Evolutionary conservation across 2,113 vertebrate species (phyloP).

Genomic region (Varanus salvator): DNA sequence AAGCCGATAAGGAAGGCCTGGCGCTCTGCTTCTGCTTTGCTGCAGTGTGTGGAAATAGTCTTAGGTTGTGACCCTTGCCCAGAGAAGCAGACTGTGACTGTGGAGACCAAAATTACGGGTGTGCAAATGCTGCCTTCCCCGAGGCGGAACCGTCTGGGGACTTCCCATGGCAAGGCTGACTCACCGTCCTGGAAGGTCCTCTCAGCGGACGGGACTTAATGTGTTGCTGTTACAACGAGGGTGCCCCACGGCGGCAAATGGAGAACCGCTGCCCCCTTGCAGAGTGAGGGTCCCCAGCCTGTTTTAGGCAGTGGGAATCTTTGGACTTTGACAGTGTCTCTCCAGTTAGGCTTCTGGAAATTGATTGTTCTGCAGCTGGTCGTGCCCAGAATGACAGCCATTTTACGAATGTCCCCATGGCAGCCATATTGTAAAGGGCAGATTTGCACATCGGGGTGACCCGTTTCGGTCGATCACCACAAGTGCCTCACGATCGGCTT

Average conservation of each 20-base stretch:
- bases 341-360: too few species aligned
- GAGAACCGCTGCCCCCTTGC: background rate
- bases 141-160: constrained; percentile 65
- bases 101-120: constrained; percentile 36
- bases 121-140: constrained; percentile 46
- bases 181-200: constrained; percentile 61
- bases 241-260: constrained; percentile 65
- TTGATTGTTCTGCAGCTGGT: too few species aligned
- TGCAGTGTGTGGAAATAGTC: constrained; percentile 9
- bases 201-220: constrained; percentile 71
- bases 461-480: too few species aligned
- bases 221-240: constrained; percentile 64
- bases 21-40: constrained; percentile 1
- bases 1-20: background rate
- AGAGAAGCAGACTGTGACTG: constrained; percentile 44
- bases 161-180: constrained; percentile 44
- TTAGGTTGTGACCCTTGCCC: constrained; percentile 41
- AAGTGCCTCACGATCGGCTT: too few species aligned
- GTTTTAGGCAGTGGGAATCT: background rate
- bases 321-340: too few species aligned
- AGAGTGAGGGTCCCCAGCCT: too few species aligned
- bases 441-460: too few species aligned
- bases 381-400: too few species aligned
- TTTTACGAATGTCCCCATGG: too few species aligned
- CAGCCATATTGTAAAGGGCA: too few species aligned